Evolutionary conservation across 2,888 invertebrate species (phyloP), one percentile per base, ranked within the genome.

Genomic region (Scaeva pyrastri): DNA sequence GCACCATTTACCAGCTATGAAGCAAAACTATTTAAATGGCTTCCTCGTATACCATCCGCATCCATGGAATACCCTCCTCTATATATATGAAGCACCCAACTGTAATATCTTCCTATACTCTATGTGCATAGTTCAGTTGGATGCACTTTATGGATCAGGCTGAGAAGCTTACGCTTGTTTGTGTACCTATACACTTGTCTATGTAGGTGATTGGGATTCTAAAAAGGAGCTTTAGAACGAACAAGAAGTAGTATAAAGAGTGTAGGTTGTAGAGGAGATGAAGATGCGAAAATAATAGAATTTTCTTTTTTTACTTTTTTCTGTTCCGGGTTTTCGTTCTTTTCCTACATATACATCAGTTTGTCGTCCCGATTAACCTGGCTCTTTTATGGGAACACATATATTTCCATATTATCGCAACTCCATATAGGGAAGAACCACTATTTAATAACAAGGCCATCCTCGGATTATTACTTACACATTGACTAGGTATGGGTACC

Each of bases 1-100:
- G 75, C 74, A 80, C 72, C 75, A 68, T 84, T 79, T 76, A 72
- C 62, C n/a, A 43, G 8, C 19, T 21, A 39, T 41, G 19, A 58
- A 75, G 79, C 66, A 80, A 80, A 80, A 76, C 80, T 76, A 80
- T 80, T 85, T 72, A 80, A 80, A 76, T 71, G 45, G 71, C 45
- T 60, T 66, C 73, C 41, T 71, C 3, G 16, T 12, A n/a, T n/a
- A 6, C 12, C 41, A 10, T 11, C 31, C 56, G n/a, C 50, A 55
- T n/a, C n/a, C n/a, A 16, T 21, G 43, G 5, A 5, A 14, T 43
- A 12, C 43, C 5, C 43, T 43, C 43, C 43, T 1, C 5, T 14
- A 19, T 16, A 48, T 10, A 19, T 19, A 19, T 48, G 8, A 6
- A 48, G 8, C 4, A 5, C 19, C 36, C 7, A 19, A 39, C 12